Evolutionary conservation across 2,888 invertebrate species (phyloP).

Genomic region (Dexiosoma caninum): DNA sequence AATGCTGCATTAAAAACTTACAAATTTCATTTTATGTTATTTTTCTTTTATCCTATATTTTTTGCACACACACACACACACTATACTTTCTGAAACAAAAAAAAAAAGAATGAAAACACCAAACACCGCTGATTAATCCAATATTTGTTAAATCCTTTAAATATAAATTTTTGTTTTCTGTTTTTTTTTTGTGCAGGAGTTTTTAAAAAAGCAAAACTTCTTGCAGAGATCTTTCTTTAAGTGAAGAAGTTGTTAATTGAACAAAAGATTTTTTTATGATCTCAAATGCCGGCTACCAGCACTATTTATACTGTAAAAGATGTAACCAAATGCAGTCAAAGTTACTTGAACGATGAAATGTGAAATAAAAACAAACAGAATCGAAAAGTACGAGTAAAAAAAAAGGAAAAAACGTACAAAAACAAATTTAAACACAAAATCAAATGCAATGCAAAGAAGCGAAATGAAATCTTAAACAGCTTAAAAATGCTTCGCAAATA

Average conservation of each 20-base stretch:
- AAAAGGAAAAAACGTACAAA: slow-evolving; percentile 34
- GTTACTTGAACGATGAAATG: slow-evolving; percentile 41
- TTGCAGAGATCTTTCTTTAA: slow-evolving; percentile 42
- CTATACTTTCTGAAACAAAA: too few relatives aligned
- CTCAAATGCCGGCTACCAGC: slow-evolving; percentile 75
- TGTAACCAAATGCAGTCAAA: slow-evolving; percentile 53
- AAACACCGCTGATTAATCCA: slow-evolving; percentile 5
- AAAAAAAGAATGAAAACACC: too few relatives aligned
- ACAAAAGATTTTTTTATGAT: slow-evolving; percentile 77
- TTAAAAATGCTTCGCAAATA: slow-evolving; percentile 11
- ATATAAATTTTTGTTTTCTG: too few relatives aligned
- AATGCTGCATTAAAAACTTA: slow-evolving; percentile 67
- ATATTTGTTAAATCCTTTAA: slow-evolving; percentile 36
- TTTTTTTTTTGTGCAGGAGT: background rate
- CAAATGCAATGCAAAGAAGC: slow-evolving; percentile 20
- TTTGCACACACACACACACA: too few relatives aligned
- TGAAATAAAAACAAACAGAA: slow-evolving; percentile 39
- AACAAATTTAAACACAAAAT: background rate
- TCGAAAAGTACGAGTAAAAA: slow-evolving; percentile 7
- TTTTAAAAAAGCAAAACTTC: slow-evolving; percentile 37
- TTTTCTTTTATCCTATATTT: slow-evolving; percentile 34
- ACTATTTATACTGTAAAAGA: slow-evolving; percentile 75
- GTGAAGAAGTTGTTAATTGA: slow-evolving; percentile 73
- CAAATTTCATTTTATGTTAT: slow-evolving; percentile 70
- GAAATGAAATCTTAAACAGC: slow-evolving; percentile 26